These are phyloP conservation scores for Nothoprocta perdicaria DNA, from an alignment of 2,113 vertebrate genomes.

Conservation along the genomic window DNA sequence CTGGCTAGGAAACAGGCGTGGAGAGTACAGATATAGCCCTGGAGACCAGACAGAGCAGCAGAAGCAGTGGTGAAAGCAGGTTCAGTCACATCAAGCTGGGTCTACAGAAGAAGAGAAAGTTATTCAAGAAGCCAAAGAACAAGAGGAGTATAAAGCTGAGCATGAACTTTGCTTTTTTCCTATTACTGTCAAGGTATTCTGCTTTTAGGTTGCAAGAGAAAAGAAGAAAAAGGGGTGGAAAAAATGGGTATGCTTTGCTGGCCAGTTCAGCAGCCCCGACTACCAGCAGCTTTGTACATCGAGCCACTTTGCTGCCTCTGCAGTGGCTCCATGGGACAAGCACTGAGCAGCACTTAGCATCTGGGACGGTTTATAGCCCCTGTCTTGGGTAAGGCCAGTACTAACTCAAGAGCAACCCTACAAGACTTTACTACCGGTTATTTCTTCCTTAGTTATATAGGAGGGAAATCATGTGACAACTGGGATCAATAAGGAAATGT, in stretches of 20 bases:
- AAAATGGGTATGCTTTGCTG: rapidly evolving
- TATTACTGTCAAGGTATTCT: neutral
- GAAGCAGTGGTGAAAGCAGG: neutral
- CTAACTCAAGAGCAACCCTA: neutral
- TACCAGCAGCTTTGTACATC: rapidly evolving
- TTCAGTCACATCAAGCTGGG: neutral
- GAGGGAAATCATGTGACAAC: neutral
- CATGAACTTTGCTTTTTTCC: neutral
- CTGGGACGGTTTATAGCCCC: neutral
- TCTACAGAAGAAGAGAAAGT: neutral
- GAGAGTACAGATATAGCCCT: too few species aligned
- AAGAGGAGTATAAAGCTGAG: neutral
- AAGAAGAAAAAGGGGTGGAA: neutral
- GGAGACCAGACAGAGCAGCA: too few species aligned
- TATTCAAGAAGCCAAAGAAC: neutral
- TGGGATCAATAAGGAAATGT: slow-evolving; percentile 6
- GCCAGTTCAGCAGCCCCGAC: neutral
- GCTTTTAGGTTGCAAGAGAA: neutral
- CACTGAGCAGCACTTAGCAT: neutral
- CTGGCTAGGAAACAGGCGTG: too few species aligned
- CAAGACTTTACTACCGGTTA: neutral
- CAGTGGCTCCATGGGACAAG: neutral
- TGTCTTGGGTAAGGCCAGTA: neutral
- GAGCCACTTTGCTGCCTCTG: rapidly evolving
- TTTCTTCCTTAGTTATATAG: neutral